These are phyloP conservation scores for Athalia circularis DNA, from an alignment of 2,888 invertebrate species.

Conservation along the genomic window DNA sequence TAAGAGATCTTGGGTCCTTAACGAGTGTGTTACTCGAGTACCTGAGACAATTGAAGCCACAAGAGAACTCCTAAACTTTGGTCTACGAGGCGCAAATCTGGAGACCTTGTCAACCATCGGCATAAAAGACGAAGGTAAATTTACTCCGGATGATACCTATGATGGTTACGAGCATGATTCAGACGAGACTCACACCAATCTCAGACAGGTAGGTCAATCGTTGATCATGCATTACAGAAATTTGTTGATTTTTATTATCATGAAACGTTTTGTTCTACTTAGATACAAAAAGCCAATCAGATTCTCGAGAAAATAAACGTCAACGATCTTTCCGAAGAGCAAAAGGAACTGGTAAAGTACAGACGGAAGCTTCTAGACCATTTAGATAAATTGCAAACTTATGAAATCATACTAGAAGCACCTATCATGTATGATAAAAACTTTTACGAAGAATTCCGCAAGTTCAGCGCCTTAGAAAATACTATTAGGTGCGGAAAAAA, in stretches of 20 bases:
- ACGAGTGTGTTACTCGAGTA: conserved; percentile 85
- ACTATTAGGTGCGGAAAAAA: conserved; percentile 73
- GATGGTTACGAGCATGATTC: conserved; percentile 56
- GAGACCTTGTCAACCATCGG: conserved; percentile 78
- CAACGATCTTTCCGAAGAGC: conserved; percentile 79
- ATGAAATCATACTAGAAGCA: conserved; percentile 77
- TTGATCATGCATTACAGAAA: neutral
- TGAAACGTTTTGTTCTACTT: conserved; percentile 42
- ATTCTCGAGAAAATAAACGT: conserved; percentile 72
- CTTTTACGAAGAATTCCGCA: conserved; percentile 83
- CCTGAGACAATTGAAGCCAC: conserved; percentile 85
- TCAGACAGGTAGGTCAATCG: conserved; percentile 51
- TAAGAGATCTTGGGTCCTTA: conserved; percentile 87
- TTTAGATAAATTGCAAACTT: conserved; percentile 82
- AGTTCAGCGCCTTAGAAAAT: conserved; percentile 79
- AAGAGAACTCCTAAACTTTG: conserved; percentile 83
- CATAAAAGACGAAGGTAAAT: conserved; percentile 68
- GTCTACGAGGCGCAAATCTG: conserved; percentile 81
- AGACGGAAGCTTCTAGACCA: conserved; percentile 83
- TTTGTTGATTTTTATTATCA: conserved; percentile 6
- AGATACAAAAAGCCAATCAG: conserved; percentile 68
- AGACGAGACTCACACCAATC: conserved; percentile 53
- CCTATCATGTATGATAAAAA: conserved; percentile 78
- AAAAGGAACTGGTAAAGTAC: conserved; percentile 81
- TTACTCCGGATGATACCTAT: conserved; percentile 58